These are phyloP conservation scores for Phoebastria nigripes DNA, from an alignment of 2,797 vertebrate species.

Conservation along the genomic window DNA sequence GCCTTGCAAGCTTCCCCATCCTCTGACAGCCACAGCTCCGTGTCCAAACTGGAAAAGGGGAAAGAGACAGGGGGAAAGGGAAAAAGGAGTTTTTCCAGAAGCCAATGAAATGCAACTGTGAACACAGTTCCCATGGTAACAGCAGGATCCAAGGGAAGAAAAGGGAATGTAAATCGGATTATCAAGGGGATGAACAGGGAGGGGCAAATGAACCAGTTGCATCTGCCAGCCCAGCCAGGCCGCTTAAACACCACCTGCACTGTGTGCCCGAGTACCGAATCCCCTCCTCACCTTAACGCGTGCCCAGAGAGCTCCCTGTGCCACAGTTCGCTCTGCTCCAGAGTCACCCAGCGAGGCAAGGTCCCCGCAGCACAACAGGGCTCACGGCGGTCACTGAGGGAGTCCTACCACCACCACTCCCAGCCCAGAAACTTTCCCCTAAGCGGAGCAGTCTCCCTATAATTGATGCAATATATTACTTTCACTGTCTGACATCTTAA, in stretches of 20 bases:
- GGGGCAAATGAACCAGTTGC: background rate
- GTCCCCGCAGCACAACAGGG: background rate
- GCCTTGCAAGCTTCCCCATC: background rate
- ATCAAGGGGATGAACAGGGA: slow-evolving; percentile 65
- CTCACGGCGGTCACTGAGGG: background rate
- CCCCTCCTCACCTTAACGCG: background rate
- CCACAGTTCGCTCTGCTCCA: background rate
- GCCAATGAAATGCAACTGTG: slow-evolving; percentile 79
- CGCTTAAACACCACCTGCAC: background rate
- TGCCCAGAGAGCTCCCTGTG: background rate
- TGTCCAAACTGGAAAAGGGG: background rate
- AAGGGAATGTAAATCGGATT: slow-evolving; percentile 87
- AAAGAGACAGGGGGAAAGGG: background rate
- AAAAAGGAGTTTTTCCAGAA: slow-evolving; percentile 50
- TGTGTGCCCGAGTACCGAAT: rapidly evolving
- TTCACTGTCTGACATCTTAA: background rate
- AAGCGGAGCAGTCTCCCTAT: background rate
- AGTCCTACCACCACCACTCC: background rate
- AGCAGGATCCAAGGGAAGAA: slow-evolving; percentile 84
- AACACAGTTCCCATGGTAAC: slow-evolving; percentile 94
- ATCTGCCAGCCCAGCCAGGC: background rate
- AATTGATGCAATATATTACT: background rate
- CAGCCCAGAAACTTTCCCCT: background rate
- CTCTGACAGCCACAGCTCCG: background rate
- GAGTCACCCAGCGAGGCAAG: background rate